These are phyloP conservation scores for Oryzias sinensis DNA, from an alignment of 2,797 vertebrate genomes.

Conservation along the genomic window DNA sequence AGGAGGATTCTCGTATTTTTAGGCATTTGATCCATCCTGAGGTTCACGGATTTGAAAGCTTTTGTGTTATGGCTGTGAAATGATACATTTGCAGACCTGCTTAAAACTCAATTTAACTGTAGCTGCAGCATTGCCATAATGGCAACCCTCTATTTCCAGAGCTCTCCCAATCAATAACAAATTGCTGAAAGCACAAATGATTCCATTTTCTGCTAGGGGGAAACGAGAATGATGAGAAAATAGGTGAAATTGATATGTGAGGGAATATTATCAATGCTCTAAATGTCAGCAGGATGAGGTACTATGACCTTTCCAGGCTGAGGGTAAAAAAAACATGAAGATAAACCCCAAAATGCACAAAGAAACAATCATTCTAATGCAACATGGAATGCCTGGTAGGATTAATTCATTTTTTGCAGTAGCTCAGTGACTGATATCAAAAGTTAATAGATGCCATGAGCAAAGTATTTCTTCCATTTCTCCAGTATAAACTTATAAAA, in stretches of 20 bases:
- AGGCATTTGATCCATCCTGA: constrained; percentile 79
- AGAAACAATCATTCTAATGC: constrained; percentile 63
- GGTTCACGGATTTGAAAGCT: constrained; percentile 78
- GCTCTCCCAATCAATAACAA: constrained; percentile 85
- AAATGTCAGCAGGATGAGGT: constrained; percentile 81
- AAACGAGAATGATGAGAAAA: constrained; percentile 85
- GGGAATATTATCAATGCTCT: constrained; percentile 82
- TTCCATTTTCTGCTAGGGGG: constrained; percentile 83
- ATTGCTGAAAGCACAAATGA: constrained; percentile 87
- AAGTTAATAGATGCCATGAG: constrained; percentile 11
- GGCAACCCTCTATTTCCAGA: constrained; percentile 83
- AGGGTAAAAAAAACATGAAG: constrained; percentile 56
- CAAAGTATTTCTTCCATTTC: too few species aligned
- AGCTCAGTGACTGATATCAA: constrained; percentile 29
- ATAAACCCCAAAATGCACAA: constrained; percentile 69
- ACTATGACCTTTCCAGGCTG: constrained; percentile 71
- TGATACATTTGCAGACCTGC: constrained; percentile 84
- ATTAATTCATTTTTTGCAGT: constrained; percentile 47
- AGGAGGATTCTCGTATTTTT: constrained; percentile 76
- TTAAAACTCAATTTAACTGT: constrained; percentile 86
- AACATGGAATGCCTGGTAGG: constrained; percentile 43
- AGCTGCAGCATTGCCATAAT: constrained; percentile 82
- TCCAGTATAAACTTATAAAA: too few species aligned
- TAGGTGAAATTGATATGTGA: constrained; percentile 87
- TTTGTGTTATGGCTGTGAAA: constrained; percentile 80